These are phyloP conservation scores for Synergus japonicus DNA, from an alignment of 2,888 invertebrate genomes.

Conservation along the genomic window DNA sequence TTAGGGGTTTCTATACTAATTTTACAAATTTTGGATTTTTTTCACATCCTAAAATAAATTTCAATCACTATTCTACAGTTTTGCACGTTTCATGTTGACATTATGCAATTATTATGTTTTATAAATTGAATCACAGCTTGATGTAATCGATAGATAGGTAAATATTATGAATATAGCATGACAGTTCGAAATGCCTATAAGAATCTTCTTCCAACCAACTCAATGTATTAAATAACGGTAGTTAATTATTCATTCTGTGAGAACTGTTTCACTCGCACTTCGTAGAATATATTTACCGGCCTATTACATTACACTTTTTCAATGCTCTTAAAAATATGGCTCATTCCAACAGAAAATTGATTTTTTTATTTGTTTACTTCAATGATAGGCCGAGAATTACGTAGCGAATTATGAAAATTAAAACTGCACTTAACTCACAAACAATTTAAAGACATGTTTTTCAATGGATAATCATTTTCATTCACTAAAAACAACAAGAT, in stretches of 20 bases:
- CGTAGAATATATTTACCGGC: slow-evolving; percentile 16
- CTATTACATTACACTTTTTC: neutral
- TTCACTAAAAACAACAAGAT: slow-evolving; percentile 17
- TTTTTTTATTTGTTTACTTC: slow-evolving; percentile 24
- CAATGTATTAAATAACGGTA: neutral
- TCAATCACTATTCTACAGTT: neutral
- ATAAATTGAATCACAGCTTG: slow-evolving; percentile 22
- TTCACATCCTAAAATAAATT: too few relatives aligned
- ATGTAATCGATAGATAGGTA: slow-evolving; percentile 23
- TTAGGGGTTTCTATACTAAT: too few relatives aligned
- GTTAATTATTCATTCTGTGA: slow-evolving; percentile 22
- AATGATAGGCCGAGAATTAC: slow-evolving; percentile 8
- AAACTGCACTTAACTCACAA: slow-evolving; percentile 17
- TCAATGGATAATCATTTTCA: slow-evolving; percentile 21
- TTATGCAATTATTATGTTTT: slow-evolving; percentile 31
- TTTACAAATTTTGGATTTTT: too few relatives aligned
- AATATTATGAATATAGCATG: slow-evolving; percentile 3
- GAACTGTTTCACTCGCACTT: slow-evolving; percentile 29
- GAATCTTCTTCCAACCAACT: neutral
- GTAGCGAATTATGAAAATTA: slow-evolving; percentile 14
- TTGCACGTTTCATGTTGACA: slow-evolving; percentile 19
- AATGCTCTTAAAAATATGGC: neutral
- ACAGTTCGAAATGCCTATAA: neutral
- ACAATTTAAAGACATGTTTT: slow-evolving; percentile 17
- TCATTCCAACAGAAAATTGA: slow-evolving; percentile 15